Conservation (phyloP, 1,140 invertebrate species). For the Sinonovacula constricta region DNA sequence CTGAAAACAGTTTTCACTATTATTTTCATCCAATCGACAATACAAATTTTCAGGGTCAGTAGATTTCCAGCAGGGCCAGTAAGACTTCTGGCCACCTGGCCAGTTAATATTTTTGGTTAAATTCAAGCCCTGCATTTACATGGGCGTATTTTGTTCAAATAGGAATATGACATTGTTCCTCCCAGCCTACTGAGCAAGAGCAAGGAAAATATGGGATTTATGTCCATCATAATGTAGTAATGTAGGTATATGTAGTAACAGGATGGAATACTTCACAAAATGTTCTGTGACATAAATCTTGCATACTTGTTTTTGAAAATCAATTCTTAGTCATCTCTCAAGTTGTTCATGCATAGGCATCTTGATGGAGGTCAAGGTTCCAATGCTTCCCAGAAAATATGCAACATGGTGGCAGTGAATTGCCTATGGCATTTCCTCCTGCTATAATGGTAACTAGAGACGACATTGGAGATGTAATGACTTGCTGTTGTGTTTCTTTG, state of each 20-base stretch:
- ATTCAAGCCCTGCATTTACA: too few species aligned
- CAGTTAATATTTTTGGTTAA: too few species aligned
- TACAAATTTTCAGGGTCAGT: too few species aligned
- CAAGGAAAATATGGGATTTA: conserved; percentile 54
- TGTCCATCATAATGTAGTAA: conserved; percentile 79
- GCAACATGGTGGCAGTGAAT: conserved; percentile 16
- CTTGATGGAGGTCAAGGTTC: conserved; percentile 1
- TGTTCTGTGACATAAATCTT: conserved; percentile 30
- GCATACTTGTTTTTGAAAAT: conserved; percentile 22
- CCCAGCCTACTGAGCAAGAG: conserved; percentile 42
- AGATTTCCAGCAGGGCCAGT: too few species aligned
- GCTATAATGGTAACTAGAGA: conserved; percentile 29
- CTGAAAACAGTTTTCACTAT: too few species aligned
- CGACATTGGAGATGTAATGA: conserved; percentile 28
- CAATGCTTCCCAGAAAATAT: conserved; percentile 13
- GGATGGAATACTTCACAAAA: conserved; percentile 15
- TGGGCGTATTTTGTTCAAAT: too few species aligned
- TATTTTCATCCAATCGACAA: too few species aligned
- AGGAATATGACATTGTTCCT: conserved; percentile 55
- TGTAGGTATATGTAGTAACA: conserved; percentile 55
- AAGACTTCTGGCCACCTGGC: too few species aligned
- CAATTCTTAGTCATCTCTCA: conserved; percentile 32
- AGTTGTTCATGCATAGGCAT: neutral
- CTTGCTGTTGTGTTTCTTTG: conserved; percentile 2
- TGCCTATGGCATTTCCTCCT: conserved; percentile 30